Conservation (phyloP, 2,113 vertebrate species). For the Raja brachyura region DNA sequence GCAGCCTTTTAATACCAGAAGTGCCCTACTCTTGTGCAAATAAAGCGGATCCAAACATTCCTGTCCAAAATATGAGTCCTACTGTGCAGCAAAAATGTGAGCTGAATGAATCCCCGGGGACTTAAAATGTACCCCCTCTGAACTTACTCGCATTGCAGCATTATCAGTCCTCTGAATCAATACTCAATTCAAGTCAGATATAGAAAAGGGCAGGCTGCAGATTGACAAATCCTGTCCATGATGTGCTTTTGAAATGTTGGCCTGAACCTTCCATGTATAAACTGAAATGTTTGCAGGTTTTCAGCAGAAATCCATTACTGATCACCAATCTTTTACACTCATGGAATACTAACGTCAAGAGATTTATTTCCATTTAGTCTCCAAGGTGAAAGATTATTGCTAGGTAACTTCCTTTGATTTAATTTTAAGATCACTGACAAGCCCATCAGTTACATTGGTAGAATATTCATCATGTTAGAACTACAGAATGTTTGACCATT, state of each 20-base stretch:
- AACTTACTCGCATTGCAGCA: background rate
- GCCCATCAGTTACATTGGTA: too few species aligned
- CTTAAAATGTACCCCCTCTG: background rate
- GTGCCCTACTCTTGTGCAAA: background rate
- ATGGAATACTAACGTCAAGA: too few species aligned
- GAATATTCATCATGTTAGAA: too few species aligned
- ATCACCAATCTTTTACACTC: too few species aligned
- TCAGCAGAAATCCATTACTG: too few species aligned
- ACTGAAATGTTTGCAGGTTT: too few species aligned
- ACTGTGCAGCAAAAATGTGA: background rate
- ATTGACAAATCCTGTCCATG: background rate
- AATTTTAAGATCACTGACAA: too few species aligned
- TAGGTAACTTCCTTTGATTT: too few species aligned
- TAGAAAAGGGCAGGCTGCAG: background rate
- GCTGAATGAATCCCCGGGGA: background rate
- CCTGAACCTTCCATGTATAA: too few species aligned
- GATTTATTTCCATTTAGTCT: too few species aligned
- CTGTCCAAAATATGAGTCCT: background rate
- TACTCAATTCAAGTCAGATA: background rate
- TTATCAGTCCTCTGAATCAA: background rate
- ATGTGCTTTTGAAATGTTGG: background rate
- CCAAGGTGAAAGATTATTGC: too few species aligned
- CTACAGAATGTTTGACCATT: too few species aligned
- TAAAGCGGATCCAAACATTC: background rate
- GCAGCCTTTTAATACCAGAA: background rate